phyloP scores from a whole-genome alignment of 1,140 invertebrate species.

The Heliconius hermathena region DNA sequence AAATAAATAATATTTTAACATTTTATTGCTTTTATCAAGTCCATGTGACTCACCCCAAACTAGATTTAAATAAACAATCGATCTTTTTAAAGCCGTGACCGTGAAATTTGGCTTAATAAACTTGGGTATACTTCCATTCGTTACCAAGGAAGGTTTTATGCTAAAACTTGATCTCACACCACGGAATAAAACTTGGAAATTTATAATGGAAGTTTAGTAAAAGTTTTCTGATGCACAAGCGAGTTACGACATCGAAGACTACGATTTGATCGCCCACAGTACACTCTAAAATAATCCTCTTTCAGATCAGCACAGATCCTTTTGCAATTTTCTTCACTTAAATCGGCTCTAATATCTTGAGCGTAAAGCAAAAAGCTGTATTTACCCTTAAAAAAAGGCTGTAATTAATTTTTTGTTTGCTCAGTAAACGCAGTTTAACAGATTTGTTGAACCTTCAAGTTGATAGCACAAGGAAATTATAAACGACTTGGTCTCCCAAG shows the following conservation, averaged over 20 bases:
- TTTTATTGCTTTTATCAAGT: too few species aligned
- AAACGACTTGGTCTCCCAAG: slow-evolving; percentile 53
- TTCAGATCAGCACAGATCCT: slow-evolving; percentile 28
- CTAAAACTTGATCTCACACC: slow-evolving; percentile 47
- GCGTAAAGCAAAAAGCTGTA: neutral
- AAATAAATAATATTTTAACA: too few species aligned
- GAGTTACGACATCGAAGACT: slow-evolving; percentile 36
- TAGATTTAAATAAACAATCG: neutral
- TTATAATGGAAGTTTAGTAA: slow-evolving; percentile 50
- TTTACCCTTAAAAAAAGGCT: slow-evolving; percentile 4
- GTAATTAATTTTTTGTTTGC: slow-evolving; percentile 40
- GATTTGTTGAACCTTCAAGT: slow-evolving; percentile 50
- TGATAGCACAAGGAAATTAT: slow-evolving; percentile 42
- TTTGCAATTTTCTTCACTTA: slow-evolving; percentile 17
- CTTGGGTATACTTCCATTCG: slow-evolving; percentile 28
- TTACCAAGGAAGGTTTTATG: slow-evolving; percentile 43
- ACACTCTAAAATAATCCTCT: slow-evolving; percentile 44
- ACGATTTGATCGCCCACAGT: slow-evolving; percentile 39
- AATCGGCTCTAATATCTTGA: slow-evolving; percentile 1
- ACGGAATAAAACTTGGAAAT: slow-evolving; percentile 44
- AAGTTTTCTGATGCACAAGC: slow-evolving; percentile 43
- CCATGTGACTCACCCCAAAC: too few species aligned
- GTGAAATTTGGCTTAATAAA: neutral
- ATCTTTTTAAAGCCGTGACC: neutral
- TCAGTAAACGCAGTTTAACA: slow-evolving; percentile 44